phyloP scores from a whole-genome alignment of 2,797 vertebrate species.

The Podarcis siculus region DNA sequence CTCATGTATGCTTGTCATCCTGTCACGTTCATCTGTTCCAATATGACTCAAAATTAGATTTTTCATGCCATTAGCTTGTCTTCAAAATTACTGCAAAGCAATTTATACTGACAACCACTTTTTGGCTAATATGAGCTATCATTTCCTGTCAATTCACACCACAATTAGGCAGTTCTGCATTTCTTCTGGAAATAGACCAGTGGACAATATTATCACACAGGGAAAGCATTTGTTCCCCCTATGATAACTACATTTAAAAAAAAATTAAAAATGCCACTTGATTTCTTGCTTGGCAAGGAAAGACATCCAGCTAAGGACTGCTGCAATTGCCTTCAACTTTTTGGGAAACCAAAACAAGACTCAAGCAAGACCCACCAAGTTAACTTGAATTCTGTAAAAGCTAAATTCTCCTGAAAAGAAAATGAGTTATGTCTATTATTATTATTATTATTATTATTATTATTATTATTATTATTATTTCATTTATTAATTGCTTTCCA shows the following conservation, averaged over 20 bases:
- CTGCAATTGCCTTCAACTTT: neutral
- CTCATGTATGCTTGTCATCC: slow-evolving; percentile 17
- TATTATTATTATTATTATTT: too few relatives aligned
- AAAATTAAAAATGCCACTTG: neutral
- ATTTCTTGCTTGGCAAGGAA: neutral
- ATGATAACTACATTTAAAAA: neutral
- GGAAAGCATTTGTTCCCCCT: neutral
- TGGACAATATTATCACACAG: neutral
- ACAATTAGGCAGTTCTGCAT: neutral
- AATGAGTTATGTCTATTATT: too few relatives aligned
- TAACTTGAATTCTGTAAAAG: neutral
- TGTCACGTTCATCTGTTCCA: slow-evolving; percentile 35
- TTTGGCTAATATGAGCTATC: slow-evolving; percentile 21
- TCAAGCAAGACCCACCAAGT: neutral
- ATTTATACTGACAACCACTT: slow-evolving; percentile 21
- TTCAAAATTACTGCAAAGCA: slow-evolving; percentile 27
- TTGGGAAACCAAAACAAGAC: neutral
- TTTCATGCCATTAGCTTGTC: slow-evolving; percentile 29
- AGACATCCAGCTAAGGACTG: neutral
- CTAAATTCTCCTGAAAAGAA: neutral
- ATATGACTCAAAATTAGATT: slow-evolving; percentile 11
- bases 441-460: too few relatives aligned
- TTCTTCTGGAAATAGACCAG: slow-evolving; percentile 28
- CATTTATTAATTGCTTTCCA: too few relatives aligned
- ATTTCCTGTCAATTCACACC: slow-evolving; percentile 29